Percentiles rank a stretch among this genome's conserved stretches.
phyloP scores from a whole-genome alignment of 2,113 vertebrate species.

The Peromyscus maniculatus region DNA sequence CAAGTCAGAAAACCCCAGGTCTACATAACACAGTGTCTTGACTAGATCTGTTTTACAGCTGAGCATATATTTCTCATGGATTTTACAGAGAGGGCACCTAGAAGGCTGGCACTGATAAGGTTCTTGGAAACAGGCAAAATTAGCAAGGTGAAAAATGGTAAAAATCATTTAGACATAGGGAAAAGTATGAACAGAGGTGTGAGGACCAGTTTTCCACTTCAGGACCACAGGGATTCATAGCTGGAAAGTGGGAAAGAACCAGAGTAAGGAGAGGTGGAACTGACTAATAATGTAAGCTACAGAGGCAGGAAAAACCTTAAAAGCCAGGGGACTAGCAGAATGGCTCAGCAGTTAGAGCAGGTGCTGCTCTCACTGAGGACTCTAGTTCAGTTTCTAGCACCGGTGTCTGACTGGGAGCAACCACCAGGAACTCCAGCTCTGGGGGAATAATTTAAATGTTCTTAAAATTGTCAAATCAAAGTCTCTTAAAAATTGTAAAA shows the following conservation, averaged over 20 bases:
- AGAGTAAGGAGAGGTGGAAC: not conserved
- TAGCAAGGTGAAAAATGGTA: slow-evolving; percentile 14
- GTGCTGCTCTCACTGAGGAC: not conserved
- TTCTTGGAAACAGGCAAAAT: slow-evolving; percentile 27
- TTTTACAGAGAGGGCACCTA: not conserved
- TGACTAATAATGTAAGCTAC: not conserved
- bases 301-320: not conserved
- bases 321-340: too few relatives aligned
- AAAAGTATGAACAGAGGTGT: not conserved
- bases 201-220: not conserved
- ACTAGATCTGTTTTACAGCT: not conserved
- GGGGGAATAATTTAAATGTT: not conserved
- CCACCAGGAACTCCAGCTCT: not conserved
- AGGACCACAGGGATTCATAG: not conserved
- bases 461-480: not conserved
- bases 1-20: not conserved
- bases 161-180: not conserved
- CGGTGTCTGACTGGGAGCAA: not conserved
- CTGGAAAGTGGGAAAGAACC: not conserved
- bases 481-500: not conserved
- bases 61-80: not conserved
- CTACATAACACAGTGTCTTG: not conserved
- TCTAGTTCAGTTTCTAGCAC: not conserved
- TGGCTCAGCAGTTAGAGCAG: not conserved
- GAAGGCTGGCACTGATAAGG: not conserved